Base-by-base conservation (phyloP, 2,113 vertebrate species). In the Lycaon pictus region DNA sequence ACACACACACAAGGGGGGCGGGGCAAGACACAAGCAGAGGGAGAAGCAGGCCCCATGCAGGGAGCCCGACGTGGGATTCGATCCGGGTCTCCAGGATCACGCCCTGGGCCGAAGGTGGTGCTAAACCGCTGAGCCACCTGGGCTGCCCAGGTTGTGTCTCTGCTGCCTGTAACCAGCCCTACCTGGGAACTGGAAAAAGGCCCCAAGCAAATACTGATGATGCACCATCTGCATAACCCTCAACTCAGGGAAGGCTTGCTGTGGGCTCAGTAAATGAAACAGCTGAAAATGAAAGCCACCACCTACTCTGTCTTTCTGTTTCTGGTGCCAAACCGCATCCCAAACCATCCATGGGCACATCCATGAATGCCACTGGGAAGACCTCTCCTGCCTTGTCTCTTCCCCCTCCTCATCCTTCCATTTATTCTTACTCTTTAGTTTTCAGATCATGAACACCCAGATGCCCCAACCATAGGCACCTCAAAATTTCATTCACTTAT, bases 311-410 rank as follows among this genome's bases (percentile, higher is more conserved):
- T 22, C 9, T 63, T 56, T 22, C 27, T 37, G 2, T 53, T 63
- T 62, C 53, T 16, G 29, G n/a, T 0, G 2, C 67, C 51, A 69
- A 25, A 32, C 5, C 19, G 58, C 3, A 20, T 1, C 51, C 32
- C 15, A 25, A 9, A 63, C 51, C 13, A n/a, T 6, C 35, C 62
- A 16, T 7, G 23, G 27, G 53, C 43, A 27, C 1, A 3, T 0
- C 15, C 4, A 56, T 17, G 20, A 29, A 0, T 15, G 51, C 4
- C 12, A 12, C 17, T 17, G 19, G 27, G 17, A 0, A 8, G 4
- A 11, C 71, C 2, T 20, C 56, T 9, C 62, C 11, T 32, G 25
- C 0, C 37, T 43, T 1, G 6, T 43, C 9, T 67, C 9, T 43
- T 67, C 23, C 37, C 32, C 62, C 16, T 55, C 2, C 17, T 65